Evolutionary conservation across 2,797 vertebrate species (phyloP).

Genomic region (Aulostomus chinensis): DNA sequence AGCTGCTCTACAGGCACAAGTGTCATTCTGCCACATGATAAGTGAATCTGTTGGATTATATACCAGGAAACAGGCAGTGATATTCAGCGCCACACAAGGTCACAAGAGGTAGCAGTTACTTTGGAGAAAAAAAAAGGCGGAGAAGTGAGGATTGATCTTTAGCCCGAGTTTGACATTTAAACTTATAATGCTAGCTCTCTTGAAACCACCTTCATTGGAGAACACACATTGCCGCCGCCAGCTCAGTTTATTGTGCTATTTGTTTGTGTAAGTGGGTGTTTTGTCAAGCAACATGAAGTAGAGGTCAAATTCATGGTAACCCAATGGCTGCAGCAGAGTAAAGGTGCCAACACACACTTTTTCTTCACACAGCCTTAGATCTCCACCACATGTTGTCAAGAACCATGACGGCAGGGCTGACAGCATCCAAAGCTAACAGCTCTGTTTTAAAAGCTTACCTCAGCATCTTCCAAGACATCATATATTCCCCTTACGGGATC

Average conservation of each 20-base stretch:
- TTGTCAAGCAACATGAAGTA: conserved; percentile 36
- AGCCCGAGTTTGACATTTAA: conserved; percentile 36
- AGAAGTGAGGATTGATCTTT: too few relatives aligned
- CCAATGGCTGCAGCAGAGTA: neutral
- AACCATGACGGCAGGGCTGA: conserved; percentile 29
- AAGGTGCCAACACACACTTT: conserved; percentile 5
- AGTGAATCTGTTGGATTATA: conserved; percentile 20
- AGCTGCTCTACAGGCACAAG: conserved; percentile 16
- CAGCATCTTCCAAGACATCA: conserved; percentile 24
- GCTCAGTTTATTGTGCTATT: conserved; percentile 16
- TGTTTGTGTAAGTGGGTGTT: conserved; percentile 36
- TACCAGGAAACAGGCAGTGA: too few relatives aligned
- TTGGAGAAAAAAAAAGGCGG: neutral
- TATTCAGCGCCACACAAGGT: conserved; percentile 27
- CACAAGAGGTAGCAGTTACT: conserved; percentile 8
- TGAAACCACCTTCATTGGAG: conserved; percentile 16
- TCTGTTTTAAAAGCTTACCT: conserved; percentile 41
- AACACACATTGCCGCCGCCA: neutral
- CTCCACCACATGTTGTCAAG: conserved; percentile 16
- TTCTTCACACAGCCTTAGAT: conserved; percentile 10
- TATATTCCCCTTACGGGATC: conserved; percentile 35
- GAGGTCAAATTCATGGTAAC: conserved; percentile 33
- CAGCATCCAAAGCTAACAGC: conserved; percentile 30
- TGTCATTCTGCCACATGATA: conserved; percentile 29
- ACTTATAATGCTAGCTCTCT: conserved; percentile 15